Conservation (phyloP, 2,797 vertebrate genomes). For the Fratercula arctica region DNA sequence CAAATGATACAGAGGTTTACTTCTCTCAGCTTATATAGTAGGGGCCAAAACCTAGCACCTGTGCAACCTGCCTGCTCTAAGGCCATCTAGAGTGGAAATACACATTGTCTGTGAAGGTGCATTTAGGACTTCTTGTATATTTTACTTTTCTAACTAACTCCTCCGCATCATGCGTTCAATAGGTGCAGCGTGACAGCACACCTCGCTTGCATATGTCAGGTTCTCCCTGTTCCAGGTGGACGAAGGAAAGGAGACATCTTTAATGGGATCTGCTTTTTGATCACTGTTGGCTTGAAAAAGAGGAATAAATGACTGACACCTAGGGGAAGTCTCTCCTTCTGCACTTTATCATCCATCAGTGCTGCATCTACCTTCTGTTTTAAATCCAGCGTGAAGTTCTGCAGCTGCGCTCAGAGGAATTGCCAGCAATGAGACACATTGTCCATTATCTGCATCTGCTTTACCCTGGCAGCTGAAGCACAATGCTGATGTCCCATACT, state of each 20-base stretch:
- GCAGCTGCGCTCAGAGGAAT: neutral
- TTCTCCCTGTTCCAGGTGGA: neutral
- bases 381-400: neutral
- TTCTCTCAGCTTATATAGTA: neutral
- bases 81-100: neutral
- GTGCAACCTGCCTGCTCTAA: neutral
- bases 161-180: neutral
- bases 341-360: neutral
- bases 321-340: neutral
- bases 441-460: neutral
- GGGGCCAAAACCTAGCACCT: neutral
- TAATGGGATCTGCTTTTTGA: neutral
- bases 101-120: rapidly evolving
- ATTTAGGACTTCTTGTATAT: rapidly evolving
- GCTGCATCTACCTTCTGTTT: neutral
- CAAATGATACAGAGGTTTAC: neutral
- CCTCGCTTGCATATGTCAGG: neutral
- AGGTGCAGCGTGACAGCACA: neutral
- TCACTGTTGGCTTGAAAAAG: neutral
- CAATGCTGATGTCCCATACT: rapidly evolving
- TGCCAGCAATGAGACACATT: neutral
- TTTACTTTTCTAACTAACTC: neutral
- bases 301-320: neutral
- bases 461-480: neutral
- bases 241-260: neutral